These are phyloP conservation scores for Cochlearius cochlearius DNA, from an alignment of 2,113 vertebrate species.

Conservation along the genomic window DNA sequence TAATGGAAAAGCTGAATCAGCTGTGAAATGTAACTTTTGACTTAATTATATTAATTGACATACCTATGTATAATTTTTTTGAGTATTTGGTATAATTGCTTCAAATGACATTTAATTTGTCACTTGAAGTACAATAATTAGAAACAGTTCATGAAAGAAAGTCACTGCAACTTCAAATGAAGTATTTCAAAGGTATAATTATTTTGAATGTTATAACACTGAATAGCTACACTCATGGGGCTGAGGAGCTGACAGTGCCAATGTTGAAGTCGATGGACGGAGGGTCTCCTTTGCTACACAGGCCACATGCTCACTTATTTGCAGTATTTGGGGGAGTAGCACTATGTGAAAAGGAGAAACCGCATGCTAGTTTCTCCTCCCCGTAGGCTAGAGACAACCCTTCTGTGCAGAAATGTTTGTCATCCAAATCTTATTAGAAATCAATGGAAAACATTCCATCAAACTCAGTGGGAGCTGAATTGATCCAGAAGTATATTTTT, in stretches of 20 bases:
- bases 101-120: conserved; percentile 80
- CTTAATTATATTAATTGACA: conserved; percentile 76
- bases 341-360: not conserved
- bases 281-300: not conserved
- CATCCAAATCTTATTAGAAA: conserved; percentile 38
- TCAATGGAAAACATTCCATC: conserved; percentile 32
- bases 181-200: conserved; percentile 73
- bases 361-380: not conserved
- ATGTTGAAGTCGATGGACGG: not conserved
- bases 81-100: conserved; percentile 73
- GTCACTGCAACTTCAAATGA: conserved; percentile 70
- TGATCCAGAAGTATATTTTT: conserved; percentile 38
- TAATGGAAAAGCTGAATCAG: conserved; percentile 64
- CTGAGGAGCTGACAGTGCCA: not conserved
- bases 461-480: not conserved
- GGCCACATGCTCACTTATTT: not conserved
- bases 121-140: conserved; percentile 77
- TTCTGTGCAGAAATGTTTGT: conserved; percentile 4
- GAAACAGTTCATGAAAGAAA: conserved; percentile 74
- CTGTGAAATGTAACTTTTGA: conserved; percentile 53
- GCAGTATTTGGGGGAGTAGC: not conserved
- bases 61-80: conserved; percentile 72
- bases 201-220: conserved; percentile 61
- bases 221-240: not conserved
- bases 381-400: not conserved